Evolutionary conservation across 2,888 invertebrate species (phyloP).

Genomic region (Yponomeuta malinellus): DNA sequence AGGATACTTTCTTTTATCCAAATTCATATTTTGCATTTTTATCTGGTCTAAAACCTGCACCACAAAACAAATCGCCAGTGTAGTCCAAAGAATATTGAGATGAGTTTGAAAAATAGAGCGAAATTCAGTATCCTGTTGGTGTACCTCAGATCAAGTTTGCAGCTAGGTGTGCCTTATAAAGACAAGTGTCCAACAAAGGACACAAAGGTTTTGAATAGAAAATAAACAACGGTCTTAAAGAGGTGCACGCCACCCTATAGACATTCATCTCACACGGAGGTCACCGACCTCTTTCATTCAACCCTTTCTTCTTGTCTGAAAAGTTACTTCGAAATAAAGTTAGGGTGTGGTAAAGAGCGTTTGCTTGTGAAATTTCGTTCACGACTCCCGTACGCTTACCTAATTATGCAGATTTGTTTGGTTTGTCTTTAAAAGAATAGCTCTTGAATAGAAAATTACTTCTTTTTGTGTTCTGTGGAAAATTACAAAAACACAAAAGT

Average conservation of each 20-base stretch:
- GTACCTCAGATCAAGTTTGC: conserved; percentile 28
- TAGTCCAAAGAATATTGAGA: neutral
- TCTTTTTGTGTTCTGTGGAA: too few relatives aligned
- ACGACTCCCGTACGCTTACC: neutral
- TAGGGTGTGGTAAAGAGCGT: neutral
- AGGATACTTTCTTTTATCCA: too few relatives aligned
- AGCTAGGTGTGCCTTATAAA: conserved; percentile 43
- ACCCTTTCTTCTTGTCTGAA: conserved; percentile 15
- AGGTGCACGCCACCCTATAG: conserved; percentile 31
- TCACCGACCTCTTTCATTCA: conserved; percentile 41
- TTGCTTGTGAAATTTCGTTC: neutral
- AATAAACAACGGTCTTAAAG: conserved; percentile 36
- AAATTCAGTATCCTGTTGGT: conserved; percentile 33
- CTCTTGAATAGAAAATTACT: too few relatives aligned
- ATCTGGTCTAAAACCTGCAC: too few relatives aligned
- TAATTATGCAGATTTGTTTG: neutral
- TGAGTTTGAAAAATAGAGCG: neutral
- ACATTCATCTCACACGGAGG: conserved; percentile 34
- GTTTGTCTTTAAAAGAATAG: neutral
- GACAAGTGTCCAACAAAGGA: conserved; percentile 61
- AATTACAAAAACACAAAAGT: too few relatives aligned
- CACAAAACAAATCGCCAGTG: too few relatives aligned
- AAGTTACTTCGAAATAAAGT: neutral
- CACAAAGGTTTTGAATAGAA: conserved; percentile 44
- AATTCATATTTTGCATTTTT: too few relatives aligned